Base-by-base conservation (phyloP, 2,888 invertebrate genomes). In the Trichopria drosophilae region DNA sequence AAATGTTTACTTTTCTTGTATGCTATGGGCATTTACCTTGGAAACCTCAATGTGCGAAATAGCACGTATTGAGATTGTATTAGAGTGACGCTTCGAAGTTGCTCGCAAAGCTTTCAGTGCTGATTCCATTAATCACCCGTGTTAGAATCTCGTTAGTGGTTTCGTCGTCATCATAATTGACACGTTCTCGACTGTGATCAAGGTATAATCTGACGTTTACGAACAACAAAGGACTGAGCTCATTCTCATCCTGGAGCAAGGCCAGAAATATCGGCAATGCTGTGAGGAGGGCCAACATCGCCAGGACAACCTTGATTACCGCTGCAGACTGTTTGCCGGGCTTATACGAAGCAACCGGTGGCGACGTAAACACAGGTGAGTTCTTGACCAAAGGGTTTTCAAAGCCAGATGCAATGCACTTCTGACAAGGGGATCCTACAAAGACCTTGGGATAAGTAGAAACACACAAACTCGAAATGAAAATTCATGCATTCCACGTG, bases 251-350 rank as follows among this genome's bases (percentile, higher is more conserved):
- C 41, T 71, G 67, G 67, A 76, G 80, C 46, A 78, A 80, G 2
- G 74, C 80, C 3, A 79, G 77, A 55, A 71, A 79, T 18, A 71
- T 81, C 1, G 79, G 80, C 45, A 80, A 80, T 54, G 60, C 63
- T 7, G 53, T 59, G 18, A 64, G 62, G 19, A 55, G 62, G 18
- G 58, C 62, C 0, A 58, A 54, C 18, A 57, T 62, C n/a, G 64
- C 64, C 12, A 60, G 63, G 48, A 62, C 58, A 20, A 65, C 55
- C 48, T 59, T 67, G 58, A 64, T 67, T 41, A 65, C 63, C 10
- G 55, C 61, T 26, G 58, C 53, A 24, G 64, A 64, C 46, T 45
- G 49, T 37, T 46, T 63, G 22, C 53, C 53, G 6, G 46, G 43
- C 3, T 43, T 49, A 20, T 48, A 39, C 15, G 46, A 47, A 29